phyloP scores from a whole-genome alignment of 2,888 invertebrate genomes.

The Stenodema calcarata region DNA sequence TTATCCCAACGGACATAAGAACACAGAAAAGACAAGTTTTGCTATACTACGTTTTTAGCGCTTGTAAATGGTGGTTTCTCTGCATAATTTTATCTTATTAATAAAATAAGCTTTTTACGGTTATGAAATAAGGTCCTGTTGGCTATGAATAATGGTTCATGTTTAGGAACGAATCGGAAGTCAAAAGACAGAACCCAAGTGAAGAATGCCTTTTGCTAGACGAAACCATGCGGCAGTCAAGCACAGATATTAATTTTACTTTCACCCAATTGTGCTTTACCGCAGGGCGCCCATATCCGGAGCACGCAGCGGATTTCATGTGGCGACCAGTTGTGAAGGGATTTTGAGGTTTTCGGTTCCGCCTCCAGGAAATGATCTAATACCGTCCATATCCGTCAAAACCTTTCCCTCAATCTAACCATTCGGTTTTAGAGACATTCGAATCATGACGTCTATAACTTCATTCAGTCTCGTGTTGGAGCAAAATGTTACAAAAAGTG shows the following conservation, averaged over 20 bases:
- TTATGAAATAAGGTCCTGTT: no score
- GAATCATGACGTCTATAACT: neutral
- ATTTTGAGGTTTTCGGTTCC: neutral
- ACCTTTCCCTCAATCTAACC: neutral
- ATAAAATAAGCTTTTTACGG: no score
- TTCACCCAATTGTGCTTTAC: constrained; percentile 2
- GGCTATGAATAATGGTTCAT: no score
- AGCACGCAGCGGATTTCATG: neutral
- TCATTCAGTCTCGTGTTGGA: no score
- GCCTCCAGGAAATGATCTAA: neutral
- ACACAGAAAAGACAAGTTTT: no score
- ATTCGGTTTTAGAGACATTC: neutral
- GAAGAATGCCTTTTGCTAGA: neutral
- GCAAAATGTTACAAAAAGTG: no score
- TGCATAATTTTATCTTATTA: no score
- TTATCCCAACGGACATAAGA: no score
- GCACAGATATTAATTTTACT: neutral
- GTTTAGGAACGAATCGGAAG: no score
- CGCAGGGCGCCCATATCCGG: neutral
- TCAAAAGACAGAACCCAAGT: no score
- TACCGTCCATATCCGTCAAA: neutral
- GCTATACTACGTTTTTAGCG: no score
- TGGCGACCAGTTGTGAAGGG: neutral
- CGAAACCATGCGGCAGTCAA: neutral
- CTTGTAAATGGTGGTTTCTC: no score